phyloP scores from a whole-genome alignment of 2,888 invertebrate species.

The Platycheirus rosarum region DNA sequence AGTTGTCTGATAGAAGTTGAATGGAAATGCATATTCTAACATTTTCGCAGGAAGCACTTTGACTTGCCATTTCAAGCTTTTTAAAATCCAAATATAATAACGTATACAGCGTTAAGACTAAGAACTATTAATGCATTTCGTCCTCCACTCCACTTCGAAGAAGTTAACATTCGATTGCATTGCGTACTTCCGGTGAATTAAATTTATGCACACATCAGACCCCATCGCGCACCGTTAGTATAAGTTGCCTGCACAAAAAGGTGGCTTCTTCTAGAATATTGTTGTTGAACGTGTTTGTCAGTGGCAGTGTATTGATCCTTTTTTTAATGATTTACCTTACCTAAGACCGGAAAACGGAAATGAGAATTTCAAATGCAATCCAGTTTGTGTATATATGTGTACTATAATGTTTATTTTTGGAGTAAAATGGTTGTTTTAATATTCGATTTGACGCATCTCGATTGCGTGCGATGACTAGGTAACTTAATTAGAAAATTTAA shows the following conservation, averaged over 20 bases:
- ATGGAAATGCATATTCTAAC: slow-evolving; percentile 55
- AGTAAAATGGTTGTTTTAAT: slow-evolving; percentile 23
- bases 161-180: slow-evolving; percentile 61
- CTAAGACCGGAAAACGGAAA: slow-evolving; percentile 66
- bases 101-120: not conserved
- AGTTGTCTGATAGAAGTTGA: slow-evolving; percentile 17
- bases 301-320: not conserved
- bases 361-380: slow-evolving; percentile 70
- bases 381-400: slow-evolving; percentile 17
- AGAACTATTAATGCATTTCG: too few species aligned
- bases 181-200: slow-evolving; percentile 68
- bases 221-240: not conserved
- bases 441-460: slow-evolving; percentile 57
- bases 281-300: not conserved
- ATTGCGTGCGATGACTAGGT: slow-evolving; percentile 24
- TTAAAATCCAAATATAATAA: slow-evolving; percentile 28
- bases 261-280: too few species aligned
- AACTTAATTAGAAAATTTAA: not conserved
- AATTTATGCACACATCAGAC: slow-evolving; percentile 25
- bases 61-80: slow-evolving; percentile 68
- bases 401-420: slow-evolving; percentile 35
- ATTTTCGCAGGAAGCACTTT: slow-evolving; percentile 70
- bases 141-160: not conserved
- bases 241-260: not conserved
- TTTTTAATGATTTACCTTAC: not conserved